phyloP scores from a whole-genome alignment of 1,140 invertebrate genomes.

The Dendroctonus valens region DNA sequence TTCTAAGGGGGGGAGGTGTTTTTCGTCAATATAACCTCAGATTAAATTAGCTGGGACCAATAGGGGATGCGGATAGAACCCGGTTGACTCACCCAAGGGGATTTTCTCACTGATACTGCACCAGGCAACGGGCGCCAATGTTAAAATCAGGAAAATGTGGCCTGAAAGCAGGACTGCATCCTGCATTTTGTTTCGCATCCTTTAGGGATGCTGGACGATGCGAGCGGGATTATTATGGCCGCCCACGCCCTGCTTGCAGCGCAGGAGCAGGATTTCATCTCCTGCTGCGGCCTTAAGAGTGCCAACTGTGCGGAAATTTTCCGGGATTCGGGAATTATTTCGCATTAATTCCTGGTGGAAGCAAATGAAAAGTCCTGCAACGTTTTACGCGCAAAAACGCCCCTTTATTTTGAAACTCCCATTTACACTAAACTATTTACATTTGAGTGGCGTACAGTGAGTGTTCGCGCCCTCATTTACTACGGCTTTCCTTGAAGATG shows the following conservation, averaged over 20 bases:
- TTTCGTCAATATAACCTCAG: constrained; percentile 22
- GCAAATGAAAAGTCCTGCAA: too few species aligned
- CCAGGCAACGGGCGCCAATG: neutral
- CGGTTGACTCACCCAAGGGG: constrained; percentile 43
- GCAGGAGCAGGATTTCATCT: constrained; percentile 33
- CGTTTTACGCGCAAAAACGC: too few species aligned
- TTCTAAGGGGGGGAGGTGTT: too few species aligned
- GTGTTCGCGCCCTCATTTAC: too few species aligned
- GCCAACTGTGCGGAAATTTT: too few species aligned
- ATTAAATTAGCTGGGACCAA: constrained; percentile 10
- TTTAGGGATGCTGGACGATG: constrained; percentile 29
- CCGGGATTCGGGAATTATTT: too few species aligned
- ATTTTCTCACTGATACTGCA: constrained; percentile 46
- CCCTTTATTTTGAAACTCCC: too few species aligned
- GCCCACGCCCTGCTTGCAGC: constrained; percentile 41
- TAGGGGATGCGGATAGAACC: neutral
- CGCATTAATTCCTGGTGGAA: too few species aligned
- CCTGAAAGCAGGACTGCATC: constrained; percentile 23
- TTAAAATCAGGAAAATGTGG: constrained; percentile 6
- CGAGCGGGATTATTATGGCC: neutral
- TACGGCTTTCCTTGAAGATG: too few species aligned
- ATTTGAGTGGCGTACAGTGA: too few species aligned
- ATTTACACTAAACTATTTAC: too few species aligned
- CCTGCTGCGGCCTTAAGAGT: neutral
- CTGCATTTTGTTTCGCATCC: constrained; percentile 37